These are phyloP conservation scores for Holothuria glaberrima DNA, from an alignment of 35 echinoderm and acorn worm genomes.

Conservation along the genomic window DNA sequence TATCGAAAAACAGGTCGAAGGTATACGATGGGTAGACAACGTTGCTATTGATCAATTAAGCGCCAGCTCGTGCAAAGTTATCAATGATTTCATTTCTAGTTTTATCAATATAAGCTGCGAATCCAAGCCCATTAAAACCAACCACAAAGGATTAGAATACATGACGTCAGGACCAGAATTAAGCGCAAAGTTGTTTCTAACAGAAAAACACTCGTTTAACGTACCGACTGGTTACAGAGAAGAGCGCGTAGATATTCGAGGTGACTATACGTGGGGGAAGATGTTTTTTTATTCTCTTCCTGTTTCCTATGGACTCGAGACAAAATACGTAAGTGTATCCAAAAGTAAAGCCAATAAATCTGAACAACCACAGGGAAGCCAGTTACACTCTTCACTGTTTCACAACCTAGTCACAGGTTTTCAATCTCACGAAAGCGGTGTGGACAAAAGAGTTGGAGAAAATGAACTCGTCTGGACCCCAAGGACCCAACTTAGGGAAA, in stretches of 20 bases:
- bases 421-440: no score
- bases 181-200: background rate
- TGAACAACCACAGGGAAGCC: background rate
- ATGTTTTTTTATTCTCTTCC: background rate
- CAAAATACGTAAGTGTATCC: background rate
- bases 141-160: slow-evolving; percentile 6
- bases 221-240: background rate
- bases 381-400: no score
- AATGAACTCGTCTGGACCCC: no score
- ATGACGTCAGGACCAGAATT: background rate
- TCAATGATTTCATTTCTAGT: background rate
- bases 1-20: background rate
- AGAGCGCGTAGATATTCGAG: background rate
- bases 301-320: background rate
- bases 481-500: no score
- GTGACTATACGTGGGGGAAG: background rate
- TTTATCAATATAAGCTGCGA: slow-evolving; percentile 2
- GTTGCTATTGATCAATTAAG: background rate
- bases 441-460: no score
- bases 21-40: background rate
- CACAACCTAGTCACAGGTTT: no score
- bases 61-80: background rate
- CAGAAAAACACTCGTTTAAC: background rate
- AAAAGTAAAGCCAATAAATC: background rate
- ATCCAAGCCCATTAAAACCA: background rate